A percentile compares a stretch with the other conserved stretches of the same genome.
Conservation (phyloP, 2,113 vertebrate species). For the Pelvicachromis taeniatus region DNA sequence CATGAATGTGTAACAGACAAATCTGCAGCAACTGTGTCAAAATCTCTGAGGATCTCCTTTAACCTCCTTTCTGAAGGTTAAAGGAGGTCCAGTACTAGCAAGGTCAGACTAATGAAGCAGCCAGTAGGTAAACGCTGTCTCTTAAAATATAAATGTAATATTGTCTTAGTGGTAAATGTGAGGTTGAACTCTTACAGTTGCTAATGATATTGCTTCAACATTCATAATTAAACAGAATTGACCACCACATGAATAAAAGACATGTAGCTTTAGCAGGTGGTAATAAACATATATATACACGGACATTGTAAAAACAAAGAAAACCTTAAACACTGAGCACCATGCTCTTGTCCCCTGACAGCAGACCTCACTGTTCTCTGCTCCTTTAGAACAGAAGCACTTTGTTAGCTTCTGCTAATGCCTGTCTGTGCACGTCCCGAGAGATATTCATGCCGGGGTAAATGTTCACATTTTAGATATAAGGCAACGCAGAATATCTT, state of each 20-base stretch:
- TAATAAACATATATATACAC: not conserved
- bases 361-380: not conserved
- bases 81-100: not conserved
- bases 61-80: not conserved
- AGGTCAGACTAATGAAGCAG: not conserved
- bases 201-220: not conserved
- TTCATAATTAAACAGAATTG: not conserved
- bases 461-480: constrained; percentile 42
- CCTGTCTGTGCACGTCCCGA: not conserved
- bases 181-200: not conserved
- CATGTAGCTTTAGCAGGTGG: not conserved
- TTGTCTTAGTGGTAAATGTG: not conserved
- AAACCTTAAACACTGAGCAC: not conserved
- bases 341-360: not conserved
- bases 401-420: not conserved
- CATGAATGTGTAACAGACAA: not conserved
- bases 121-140: not conserved
- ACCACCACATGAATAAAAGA: not conserved
- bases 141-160: not conserved
- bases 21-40: not conserved
- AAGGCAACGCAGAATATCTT: constrained; percentile 26
- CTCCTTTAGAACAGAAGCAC: not conserved
- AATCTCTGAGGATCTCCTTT: not conserved
- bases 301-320: not conserved
- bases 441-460: not conserved